Evolutionary conservation across 2,797 vertebrate genomes (phyloP).

Genomic region (Percopsis omiscomaycus): DNA sequence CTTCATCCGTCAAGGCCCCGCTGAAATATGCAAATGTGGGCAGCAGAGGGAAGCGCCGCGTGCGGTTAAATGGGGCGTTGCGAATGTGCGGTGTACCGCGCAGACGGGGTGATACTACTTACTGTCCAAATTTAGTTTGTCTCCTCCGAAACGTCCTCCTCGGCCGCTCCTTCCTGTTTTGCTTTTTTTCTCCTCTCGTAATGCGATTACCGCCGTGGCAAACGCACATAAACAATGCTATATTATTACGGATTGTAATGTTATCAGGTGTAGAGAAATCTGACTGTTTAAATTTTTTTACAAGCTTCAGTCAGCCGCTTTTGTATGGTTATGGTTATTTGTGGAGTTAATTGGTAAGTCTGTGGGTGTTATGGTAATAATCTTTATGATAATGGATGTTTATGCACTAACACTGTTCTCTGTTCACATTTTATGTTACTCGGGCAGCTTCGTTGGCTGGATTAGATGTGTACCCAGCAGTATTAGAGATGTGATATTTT

Average conservation of each 20-base stretch:
- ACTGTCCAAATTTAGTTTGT: conserved; percentile 85
- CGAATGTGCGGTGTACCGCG: conserved; percentile 82
- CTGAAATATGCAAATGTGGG: conserved; percentile 93
- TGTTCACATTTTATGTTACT: conserved; percentile 63
- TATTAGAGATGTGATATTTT: conserved; percentile 53
- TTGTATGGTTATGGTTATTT: conserved; percentile 67
- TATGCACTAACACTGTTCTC: conserved; percentile 66
- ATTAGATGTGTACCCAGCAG: conserved; percentile 72
- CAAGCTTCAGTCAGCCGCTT: conserved; percentile 62
- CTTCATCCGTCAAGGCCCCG: conserved; percentile 90
- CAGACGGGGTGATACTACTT: conserved; percentile 85
- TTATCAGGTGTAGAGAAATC: conserved; percentile 51
- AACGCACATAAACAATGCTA: conserved; percentile 39
- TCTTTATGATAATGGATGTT: conserved; percentile 78
- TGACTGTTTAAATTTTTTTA: conserved; percentile 51
- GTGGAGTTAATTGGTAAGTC: conserved; percentile 74
- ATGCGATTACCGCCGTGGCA: conserved; percentile 70
- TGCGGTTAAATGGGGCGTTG: conserved; percentile 91
- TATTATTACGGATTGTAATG: conserved; percentile 61
- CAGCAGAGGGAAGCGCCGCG: conserved; percentile 81
- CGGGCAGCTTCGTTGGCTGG: conserved; percentile 71
- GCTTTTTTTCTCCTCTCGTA: conserved; percentile 67
- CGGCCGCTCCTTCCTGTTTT: conserved; percentile 7
- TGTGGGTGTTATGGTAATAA: conserved; percentile 75
- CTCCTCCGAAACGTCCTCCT: conserved; percentile 69